Evolutionary conservation across 2,888 invertebrate genomes (phyloP).

Genomic region (Brenthis daphne): DNA sequence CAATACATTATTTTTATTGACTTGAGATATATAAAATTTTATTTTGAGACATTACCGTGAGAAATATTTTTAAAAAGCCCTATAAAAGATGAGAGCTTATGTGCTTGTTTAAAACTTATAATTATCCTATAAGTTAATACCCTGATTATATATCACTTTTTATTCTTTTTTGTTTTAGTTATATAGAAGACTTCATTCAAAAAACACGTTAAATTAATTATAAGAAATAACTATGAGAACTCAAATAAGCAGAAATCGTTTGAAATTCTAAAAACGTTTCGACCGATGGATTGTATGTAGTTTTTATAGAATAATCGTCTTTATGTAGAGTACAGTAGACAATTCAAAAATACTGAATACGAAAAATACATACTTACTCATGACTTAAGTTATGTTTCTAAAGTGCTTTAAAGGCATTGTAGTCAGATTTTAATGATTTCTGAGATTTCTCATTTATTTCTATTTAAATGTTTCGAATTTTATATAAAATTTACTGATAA

Average conservation of each 20-base stretch:
- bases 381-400: conserved; percentile 13
- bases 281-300: conserved; percentile 15
- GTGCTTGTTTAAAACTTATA: too few relatives aligned
- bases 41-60: conserved; percentile 13
- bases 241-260: conserved; percentile 48
- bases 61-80: not conserved
- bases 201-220: conserved; percentile 13
- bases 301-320: conserved; percentile 26
- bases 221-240: conserved; percentile 27
- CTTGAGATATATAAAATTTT: conserved; percentile 4
- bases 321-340: conserved; percentile 9
- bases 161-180: not conserved
- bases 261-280: conserved; percentile 43
- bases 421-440: conserved; percentile 25
- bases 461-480: not conserved
- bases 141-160: not conserved
- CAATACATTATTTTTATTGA: conserved; percentile 16
- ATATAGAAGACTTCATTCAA: not conserved
- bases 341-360: not conserved
- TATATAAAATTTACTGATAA: not conserved
- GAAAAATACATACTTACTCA: not conserved
- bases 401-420: conserved; percentile 5
- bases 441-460: conserved; percentile 12
- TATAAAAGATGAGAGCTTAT: too few relatives aligned
- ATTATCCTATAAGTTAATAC: too few relatives aligned